Evolutionary conservation across 2,888 invertebrate genomes (phyloP), one percentile per base, ranked within the genome.

Genomic region (Doris montereyensis): DNA sequence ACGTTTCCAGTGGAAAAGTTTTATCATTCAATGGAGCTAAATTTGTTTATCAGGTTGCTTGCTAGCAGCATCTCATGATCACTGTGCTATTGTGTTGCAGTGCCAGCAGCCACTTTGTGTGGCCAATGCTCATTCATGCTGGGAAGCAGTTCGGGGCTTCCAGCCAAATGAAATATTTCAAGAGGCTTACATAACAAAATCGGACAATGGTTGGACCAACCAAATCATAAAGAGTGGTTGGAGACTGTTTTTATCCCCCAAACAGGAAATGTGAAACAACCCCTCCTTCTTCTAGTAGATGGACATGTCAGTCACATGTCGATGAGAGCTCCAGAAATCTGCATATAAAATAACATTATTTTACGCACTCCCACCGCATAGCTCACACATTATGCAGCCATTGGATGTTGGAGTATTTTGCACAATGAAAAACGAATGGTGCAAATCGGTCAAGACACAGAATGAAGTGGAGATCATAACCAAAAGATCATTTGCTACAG

Each of bases 191-290:
- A 58, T 74, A 8, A 28, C 24, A 8, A 57, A 35, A 21, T 58
- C 74, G 30, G 8, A 57, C n/a, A 74, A 74, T 30, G 74, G 74
- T 1, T 74, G 74, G 74, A 74, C 52, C 26, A 74, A 57, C 32
- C 13, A 17, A 5, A 30, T 30, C 30, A 17, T 30, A 4, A 5
- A n/a, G 32, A 58, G 26, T 74, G 74, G 74, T n/a, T 74, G 58
- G 13, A 60, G 28, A 17, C 4, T 8, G 57, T 57, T 8, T 74
- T 74, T n/a, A 58, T 74, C 10, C 74, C 74, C 13, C 74, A 74
- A 30, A 74, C 74, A 3, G 28, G 58, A 1, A 5, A 58, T 30
- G n/a, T 57, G 1, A 74, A 57, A 58, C 57, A 74, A 21, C 74
- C 74, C 8, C 28, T 74, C 17, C 26, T 74, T 1, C 58, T 74